A percentile compares a stretch with the other conserved stretches of the same genome.
phyloP scores from a whole-genome alignment of 2,797 vertebrate genomes.

The Micrastur ruficollis region DNA sequence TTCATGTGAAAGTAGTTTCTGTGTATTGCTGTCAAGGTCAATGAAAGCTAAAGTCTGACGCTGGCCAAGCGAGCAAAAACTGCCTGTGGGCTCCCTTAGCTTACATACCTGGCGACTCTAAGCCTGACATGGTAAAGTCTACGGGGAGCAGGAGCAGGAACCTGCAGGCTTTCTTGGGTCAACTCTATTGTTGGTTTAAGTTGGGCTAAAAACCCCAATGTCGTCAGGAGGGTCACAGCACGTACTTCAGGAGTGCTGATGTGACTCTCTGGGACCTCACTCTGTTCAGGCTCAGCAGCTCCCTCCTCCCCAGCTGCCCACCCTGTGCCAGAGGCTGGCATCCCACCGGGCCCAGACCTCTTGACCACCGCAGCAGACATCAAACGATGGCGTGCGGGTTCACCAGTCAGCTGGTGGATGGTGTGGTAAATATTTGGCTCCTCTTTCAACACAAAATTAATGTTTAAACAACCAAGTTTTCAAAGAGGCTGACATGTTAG shows the following conservation, averaged over 20 bases:
- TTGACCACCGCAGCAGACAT: not conserved
- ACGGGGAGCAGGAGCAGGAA: not conserved
- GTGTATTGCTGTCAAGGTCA: constrained; percentile 32
- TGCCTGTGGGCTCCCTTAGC: constrained; percentile 4
- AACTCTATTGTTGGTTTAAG: not conserved
- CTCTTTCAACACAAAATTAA: not conserved
- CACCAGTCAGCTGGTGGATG: not conserved
- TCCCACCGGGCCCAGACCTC: not conserved
- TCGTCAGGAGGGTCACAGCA: not conserved
- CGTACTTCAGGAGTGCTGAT: not conserved
- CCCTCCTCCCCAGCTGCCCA: not conserved
- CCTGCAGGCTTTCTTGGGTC: not conserved
- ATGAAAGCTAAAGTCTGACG: not conserved
- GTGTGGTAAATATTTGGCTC: not conserved
- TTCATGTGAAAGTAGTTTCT: constrained; percentile 30
- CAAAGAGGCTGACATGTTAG: not conserved
- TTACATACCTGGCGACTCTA: not conserved
- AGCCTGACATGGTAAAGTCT: not conserved
- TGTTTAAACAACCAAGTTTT: not conserved
- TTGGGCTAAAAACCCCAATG: not conserved
- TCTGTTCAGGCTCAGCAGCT: not conserved
- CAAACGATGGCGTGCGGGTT: fast-evolving
- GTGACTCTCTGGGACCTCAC: not conserved
- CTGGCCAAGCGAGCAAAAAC: constrained; percentile 12
- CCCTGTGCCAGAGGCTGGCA: not conserved